phyloP scores from a whole-genome alignment of 2,888 invertebrate species.

The Clivina fossor region DNA sequence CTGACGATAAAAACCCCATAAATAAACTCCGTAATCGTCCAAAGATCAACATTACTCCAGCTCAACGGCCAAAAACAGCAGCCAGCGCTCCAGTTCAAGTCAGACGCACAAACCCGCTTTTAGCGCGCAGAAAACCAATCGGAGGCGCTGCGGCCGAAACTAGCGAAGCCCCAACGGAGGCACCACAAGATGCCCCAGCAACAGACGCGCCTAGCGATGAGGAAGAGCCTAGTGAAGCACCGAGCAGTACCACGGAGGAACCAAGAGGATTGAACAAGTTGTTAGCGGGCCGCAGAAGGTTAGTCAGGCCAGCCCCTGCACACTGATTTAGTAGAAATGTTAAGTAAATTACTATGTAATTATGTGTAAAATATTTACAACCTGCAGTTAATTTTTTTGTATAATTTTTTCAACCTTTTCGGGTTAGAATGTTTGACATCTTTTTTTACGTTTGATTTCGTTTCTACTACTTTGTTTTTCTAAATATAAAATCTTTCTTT shows the following conservation, averaged over 20 bases:
- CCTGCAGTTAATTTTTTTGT: conserved; percentile 12
- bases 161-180: conserved; percentile 40
- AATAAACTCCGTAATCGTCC: conserved; percentile 52
- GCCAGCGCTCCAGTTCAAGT: conserved; percentile 57
- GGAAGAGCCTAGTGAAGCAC: conserved; percentile 38
- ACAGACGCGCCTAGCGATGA: conserved; percentile 43
- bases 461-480: no score
- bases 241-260: conserved; percentile 50
- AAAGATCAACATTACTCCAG: conserved; percentile 56
- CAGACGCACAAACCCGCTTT: conserved; percentile 59
- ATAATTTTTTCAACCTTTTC: conserved; percentile 8
- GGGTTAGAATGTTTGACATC: no score
- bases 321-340: conserved; percentile 15
- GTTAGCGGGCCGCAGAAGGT: conserved; percentile 68
- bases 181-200: conserved; percentile 41
- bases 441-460: no score
- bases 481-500: no score
- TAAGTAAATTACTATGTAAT: conserved; percentile 30
- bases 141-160: conserved; percentile 50
- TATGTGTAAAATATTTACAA: conserved; percentile 23
- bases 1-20: conserved; percentile 49
- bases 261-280: conserved; percentile 68
- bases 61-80: conserved; percentile 55
- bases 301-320: conserved; percentile 50
- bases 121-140: conserved; percentile 56